Evolutionary conservation across 1,140 invertebrate species (phyloP).

Genomic region (Drosophila equinoxialis): DNA sequence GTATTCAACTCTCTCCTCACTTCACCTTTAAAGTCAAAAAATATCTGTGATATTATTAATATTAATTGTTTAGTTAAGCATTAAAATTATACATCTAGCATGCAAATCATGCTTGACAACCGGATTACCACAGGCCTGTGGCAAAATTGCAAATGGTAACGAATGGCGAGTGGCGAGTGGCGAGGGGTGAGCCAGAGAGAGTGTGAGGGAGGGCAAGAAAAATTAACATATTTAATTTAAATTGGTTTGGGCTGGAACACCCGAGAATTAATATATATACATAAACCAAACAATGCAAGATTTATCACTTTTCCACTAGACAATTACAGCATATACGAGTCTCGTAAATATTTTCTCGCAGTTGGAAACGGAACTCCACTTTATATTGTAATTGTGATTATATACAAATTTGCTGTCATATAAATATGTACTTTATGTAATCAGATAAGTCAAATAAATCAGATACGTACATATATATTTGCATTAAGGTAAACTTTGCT

Average conservation of each 20-base stretch:
- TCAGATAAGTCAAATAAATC: conserved; percentile 14
- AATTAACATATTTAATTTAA: conserved; percentile 4
- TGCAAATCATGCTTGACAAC: conserved; percentile 16
- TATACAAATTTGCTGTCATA: conserved; percentile 61
- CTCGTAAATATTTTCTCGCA: not conserved
- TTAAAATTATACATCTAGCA: conserved; percentile 31
- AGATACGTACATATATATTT: not conserved
- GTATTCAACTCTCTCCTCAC: conserved; percentile 1
- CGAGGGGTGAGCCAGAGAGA: not conserved
- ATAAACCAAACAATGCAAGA: conserved; percentile 13
- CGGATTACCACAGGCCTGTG: not conserved
- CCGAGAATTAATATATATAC: conserved; percentile 1
- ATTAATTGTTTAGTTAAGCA: conserved; percentile 9
- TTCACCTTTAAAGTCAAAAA: conserved; percentile 3
- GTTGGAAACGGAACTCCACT: conserved; percentile 9
- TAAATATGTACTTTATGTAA: conserved; percentile 25
- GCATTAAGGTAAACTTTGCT: conserved; percentile 20
- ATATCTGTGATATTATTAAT: conserved; percentile 1
- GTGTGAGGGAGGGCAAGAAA: not conserved
- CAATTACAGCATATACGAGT: not conserved
- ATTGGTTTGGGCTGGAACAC: not conserved
- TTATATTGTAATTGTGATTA: not conserved
- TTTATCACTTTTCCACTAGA: conserved; percentile 12
- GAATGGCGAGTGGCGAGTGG: not conserved
- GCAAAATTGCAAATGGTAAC: not conserved